Percentiles rank a stretch among this genome's conserved stretches.
Conservation (phyloP, 2,113 vertebrate species). For the Pseudolaguvia tuberculata region DNA sequence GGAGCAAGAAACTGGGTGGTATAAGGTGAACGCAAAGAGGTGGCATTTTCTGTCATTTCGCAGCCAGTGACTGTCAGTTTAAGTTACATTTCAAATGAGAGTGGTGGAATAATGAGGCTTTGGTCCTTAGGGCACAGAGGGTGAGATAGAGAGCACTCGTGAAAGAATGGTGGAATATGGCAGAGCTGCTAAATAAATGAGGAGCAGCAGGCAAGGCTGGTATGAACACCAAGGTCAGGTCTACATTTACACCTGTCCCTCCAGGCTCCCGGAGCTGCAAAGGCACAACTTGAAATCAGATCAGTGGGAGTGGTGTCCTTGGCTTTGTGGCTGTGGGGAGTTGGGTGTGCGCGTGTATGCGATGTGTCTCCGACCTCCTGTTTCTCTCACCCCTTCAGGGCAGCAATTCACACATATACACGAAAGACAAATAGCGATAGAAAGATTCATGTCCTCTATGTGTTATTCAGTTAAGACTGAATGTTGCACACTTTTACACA, state of each 20-base stretch:
- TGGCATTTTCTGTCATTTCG: conserved; percentile 68
- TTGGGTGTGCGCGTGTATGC: not conserved
- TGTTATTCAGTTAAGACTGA: conserved; percentile 45
- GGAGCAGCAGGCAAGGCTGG: conserved; percentile 53
- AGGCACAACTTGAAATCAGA: conserved; percentile 62
- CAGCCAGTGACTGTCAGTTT: conserved; percentile 65
- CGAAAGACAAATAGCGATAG: conserved; percentile 21
- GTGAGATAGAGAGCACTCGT: conserved; percentile 13
- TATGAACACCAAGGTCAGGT: conserved; percentile 65
- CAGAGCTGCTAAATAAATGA: conserved; percentile 62
- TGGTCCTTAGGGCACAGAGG: conserved; percentile 49
- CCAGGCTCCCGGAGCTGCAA: conserved; percentile 64
- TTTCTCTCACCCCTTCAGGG: conserved; percentile 15
- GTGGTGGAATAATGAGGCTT: conserved; percentile 62
- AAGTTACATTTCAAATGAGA: conserved; percentile 64
- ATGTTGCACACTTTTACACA: conserved; percentile 43
- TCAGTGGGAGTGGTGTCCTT: conserved; percentile 51
- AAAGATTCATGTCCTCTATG: conserved; percentile 42
- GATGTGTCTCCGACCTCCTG: conserved; percentile 14
- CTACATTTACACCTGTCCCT: conserved; percentile 73
- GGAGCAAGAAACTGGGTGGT: conserved; percentile 36
- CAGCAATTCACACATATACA: not conserved
- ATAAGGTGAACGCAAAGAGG: too few relatives aligned
- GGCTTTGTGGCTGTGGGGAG: conserved; percentile 36
- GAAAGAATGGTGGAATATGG: conserved; percentile 33